phyloP scores from a whole-genome alignment of 2,113 vertebrate species.

The Laterallus jamaicensis region DNA sequence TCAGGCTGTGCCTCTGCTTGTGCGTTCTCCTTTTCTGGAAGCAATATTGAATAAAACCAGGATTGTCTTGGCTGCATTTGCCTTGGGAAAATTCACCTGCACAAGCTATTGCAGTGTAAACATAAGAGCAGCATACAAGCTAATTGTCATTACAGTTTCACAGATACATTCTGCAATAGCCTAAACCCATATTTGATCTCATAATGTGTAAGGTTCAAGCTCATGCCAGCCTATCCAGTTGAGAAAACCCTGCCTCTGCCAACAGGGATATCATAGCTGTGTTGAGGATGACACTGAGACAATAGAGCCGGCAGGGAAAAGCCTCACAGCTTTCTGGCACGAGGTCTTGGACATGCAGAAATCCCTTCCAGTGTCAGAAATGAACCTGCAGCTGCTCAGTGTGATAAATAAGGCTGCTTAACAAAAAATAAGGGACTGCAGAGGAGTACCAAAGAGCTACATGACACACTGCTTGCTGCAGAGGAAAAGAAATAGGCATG shows the following conservation, averaged over 20 bases:
- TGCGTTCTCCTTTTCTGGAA: background rate
- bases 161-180: background rate
- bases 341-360: background rate
- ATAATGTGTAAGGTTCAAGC: background rate
- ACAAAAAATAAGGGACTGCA: background rate
- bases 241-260: background rate
- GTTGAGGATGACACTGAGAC: background rate
- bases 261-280: background rate
- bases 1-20: background rate
- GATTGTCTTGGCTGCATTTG: background rate
- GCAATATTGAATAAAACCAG: background rate
- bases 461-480: background rate
- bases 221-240: background rate
- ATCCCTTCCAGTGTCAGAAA: background rate
- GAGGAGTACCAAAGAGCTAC: background rate
- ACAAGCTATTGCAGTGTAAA: background rate
- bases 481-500: background rate
- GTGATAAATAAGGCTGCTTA: background rate
- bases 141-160: background rate
- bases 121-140: background rate
- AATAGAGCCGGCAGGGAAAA: background rate
- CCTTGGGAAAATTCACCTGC: background rate
- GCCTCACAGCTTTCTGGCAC: background rate
- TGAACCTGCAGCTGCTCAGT: background rate
- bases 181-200: background rate